These are phyloP conservation scores for Poeciliopsis presidionis DNA, from an alignment of 2,797 vertebrate genomes.

Conservation along the genomic window DNA sequence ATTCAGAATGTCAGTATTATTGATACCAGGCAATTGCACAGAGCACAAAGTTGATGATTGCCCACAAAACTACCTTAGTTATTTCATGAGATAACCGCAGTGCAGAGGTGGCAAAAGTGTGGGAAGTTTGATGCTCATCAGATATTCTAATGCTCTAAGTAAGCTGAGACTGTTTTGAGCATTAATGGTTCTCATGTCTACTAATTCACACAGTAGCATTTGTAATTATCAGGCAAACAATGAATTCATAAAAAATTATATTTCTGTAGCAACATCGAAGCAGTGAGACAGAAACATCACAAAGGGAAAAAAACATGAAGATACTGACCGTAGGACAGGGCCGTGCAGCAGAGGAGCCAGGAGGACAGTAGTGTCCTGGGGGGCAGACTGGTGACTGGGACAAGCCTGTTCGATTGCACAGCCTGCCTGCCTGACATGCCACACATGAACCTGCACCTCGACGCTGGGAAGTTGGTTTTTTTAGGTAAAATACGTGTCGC, in stretches of 20 bases:
- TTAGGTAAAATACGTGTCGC: constrained; percentile 16
- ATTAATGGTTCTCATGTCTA: neutral
- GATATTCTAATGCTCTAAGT: neutral
- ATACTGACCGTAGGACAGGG: constrained; percentile 85
- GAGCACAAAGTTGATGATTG: neutral
- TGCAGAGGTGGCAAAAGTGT: neutral
- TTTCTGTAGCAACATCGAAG: neutral
- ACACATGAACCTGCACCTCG: constrained; percentile 79
- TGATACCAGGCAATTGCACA: neutral
- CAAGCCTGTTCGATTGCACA: constrained; percentile 86
- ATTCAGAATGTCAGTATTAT: neutral
- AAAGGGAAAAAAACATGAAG: neutral
- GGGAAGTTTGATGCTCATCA: neutral
- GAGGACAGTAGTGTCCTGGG: constrained; percentile 87
- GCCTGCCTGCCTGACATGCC: constrained; percentile 82
- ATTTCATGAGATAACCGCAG: neutral
- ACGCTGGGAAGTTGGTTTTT: constrained; percentile 68
- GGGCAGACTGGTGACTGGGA: constrained; percentile 80
- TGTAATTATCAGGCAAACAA: neutral
- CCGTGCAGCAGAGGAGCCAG: constrained; percentile 73
- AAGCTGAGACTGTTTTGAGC: neutral
- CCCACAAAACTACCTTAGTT: neutral
- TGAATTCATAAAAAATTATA: neutral
- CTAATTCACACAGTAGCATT: neutral
- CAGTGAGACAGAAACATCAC: constrained; percentile 7